Percentiles rank a stretch among this genome's conserved stretches.
phyloP scores from a whole-genome alignment of 2,888 invertebrate species.

The Cephonodes hylas region DNA sequence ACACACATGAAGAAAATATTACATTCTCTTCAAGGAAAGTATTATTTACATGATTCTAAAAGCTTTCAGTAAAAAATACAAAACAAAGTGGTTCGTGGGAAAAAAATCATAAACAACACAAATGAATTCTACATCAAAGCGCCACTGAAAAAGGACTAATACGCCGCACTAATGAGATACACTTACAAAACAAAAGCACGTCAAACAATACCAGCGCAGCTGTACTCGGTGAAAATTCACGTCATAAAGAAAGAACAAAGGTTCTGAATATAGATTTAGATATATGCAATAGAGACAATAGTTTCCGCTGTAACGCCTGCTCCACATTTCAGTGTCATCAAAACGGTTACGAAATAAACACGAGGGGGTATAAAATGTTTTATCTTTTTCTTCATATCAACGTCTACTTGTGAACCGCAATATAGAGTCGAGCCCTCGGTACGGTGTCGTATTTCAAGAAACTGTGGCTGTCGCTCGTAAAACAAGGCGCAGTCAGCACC shows the following conservation, averaged over 20 bases:
- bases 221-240: slow-evolving; percentile 3
- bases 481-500: slow-evolving; percentile 55
- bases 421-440: not conserved
- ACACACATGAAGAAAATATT: no score
- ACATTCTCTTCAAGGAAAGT: no score
- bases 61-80: not conserved
- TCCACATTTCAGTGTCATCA: slow-evolving; percentile 46
- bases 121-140: not conserved
- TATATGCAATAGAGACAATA: slow-evolving; percentile 4
- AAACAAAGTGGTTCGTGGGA: not conserved
- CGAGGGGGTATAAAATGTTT: slow-evolving; percentile 70
- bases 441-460: slow-evolving; percentile 57
- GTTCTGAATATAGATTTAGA: slow-evolving; percentile 9
- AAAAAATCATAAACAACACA: not conserved
- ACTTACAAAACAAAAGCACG: slow-evolving; percentile 13
- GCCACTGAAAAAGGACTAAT: not conserved
- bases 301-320: not conserved
- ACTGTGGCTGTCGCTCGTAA: slow-evolving; percentile 57
- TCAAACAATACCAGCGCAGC: slow-evolving; percentile 11
- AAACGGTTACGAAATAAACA: slow-evolving; percentile 63
- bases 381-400: slow-evolving; percentile 48
- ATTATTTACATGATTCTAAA: not conserved
- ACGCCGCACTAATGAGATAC: slow-evolving; percentile 7
- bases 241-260: slow-evolving; percentile 8
- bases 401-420: not conserved